A percentile compares a stretch with the other conserved stretches of the same genome.
These are phyloP conservation scores for Asobara japonica DNA, from an alignment of 1,140 invertebrate genomes.

Conservation along the genomic window DNA sequence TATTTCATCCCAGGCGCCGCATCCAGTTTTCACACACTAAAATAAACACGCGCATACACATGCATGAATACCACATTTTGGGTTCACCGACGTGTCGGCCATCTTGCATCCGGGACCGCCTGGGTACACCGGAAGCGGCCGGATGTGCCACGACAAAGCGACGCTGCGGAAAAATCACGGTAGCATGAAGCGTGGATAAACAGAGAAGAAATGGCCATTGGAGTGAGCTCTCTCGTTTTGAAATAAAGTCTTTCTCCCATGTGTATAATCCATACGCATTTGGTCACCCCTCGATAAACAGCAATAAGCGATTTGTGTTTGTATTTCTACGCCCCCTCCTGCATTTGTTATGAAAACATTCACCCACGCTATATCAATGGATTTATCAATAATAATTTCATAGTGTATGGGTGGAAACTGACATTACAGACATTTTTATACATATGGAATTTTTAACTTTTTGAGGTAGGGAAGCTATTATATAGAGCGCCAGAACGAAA, in stretches of 20 bases:
- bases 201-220: conserved; percentile 39
- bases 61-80: background rate
- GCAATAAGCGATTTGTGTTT: background rate
- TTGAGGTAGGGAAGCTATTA: no score
- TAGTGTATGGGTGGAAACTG: no score
- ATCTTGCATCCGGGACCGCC: conserved; percentile 62
- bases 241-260: conserved; percentile 9
- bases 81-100: conserved; percentile 49
- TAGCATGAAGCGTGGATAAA: conserved; percentile 61
- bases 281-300: background rate
- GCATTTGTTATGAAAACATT: no score
- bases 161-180: conserved; percentile 61
- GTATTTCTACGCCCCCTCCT: conserved; percentile 41
- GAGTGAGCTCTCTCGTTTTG: conserved; percentile 1
- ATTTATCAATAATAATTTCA: no score
- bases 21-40: background rate
- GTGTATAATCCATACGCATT: conserved; percentile 1
- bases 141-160: conserved; percentile 63
- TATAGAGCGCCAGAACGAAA: no score
- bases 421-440: no score
- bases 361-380: no score
- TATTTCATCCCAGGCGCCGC: conserved; percentile 57
- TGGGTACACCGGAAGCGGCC: conserved; percentile 55
- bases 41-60: background rate
- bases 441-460: no score